Conservation (phyloP, 23 tunicate species). For the Halocynthia aurantium region DNA sequence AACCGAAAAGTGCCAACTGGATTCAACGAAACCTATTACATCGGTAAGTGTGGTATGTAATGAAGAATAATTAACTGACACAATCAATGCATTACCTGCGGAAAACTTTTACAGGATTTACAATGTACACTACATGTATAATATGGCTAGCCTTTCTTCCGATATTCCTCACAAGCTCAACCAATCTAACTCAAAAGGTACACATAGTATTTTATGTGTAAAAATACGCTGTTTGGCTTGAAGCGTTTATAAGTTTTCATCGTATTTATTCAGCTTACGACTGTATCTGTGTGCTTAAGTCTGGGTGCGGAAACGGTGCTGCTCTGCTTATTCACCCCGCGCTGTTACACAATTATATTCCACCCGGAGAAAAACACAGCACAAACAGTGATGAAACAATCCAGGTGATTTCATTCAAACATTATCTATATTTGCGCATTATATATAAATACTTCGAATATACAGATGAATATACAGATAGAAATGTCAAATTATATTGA, state of each 20-base stretch:
- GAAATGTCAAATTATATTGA: too few relatives aligned
- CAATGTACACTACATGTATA: constrained; percentile 73
- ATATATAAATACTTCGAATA: too few relatives aligned
- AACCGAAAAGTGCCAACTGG: constrained; percentile 63
- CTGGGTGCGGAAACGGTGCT: constrained; percentile 59
- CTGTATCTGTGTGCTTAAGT: constrained; percentile 35
- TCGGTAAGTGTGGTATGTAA: constrained; percentile 25
- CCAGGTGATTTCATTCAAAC: too few relatives aligned
- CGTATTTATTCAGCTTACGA: constrained; percentile 29
- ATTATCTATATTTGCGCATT: too few relatives aligned
- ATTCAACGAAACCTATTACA: constrained; percentile 41
- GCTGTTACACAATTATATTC: constrained; percentile 47
- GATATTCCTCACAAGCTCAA: constrained; percentile 38
- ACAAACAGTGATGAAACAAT: constrained; percentile 21
- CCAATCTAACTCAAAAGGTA: constrained; percentile 42
- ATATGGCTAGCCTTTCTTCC: constrained; percentile 68
- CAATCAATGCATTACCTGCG: background rate
- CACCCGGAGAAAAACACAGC: constrained; percentile 52
- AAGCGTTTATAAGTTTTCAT: background rate
- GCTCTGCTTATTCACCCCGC: constrained; percentile 28
- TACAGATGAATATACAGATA: too few relatives aligned
- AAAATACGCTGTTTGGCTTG: background rate
- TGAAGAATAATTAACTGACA: background rate
- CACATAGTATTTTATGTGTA: too few relatives aligned
- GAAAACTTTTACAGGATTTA: constrained; percentile 40